Evolutionary conservation across 2,888 invertebrate genomes (phyloP).

Genomic region (Tachystola acroxantha): DNA sequence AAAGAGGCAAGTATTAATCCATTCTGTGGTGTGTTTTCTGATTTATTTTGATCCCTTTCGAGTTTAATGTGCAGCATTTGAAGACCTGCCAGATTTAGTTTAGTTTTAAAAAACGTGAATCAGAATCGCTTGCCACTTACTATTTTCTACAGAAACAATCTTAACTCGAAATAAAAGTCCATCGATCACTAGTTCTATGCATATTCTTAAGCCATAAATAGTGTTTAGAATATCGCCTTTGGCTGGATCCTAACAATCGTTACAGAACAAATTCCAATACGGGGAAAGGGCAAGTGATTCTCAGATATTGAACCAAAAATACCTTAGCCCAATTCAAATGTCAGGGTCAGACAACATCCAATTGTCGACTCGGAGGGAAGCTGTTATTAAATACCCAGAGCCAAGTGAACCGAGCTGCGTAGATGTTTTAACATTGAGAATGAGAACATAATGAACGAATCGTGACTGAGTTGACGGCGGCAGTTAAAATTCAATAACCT

Average conservation of each 20-base stretch:
- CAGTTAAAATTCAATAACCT: constrained; percentile 12
- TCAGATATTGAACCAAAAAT: constrained; percentile 36
- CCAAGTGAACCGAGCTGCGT: constrained; percentile 24
- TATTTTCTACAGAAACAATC: too few species aligned
- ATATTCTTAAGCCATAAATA: neutral
- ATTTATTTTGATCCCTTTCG: neutral
- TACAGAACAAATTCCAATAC: constrained; percentile 10
- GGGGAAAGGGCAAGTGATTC: constrained; percentile 47
- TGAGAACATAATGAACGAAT: constrained; percentile 32
- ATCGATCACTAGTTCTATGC: too few species aligned
- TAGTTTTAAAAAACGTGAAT: too few species aligned
- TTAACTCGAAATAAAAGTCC: too few species aligned
- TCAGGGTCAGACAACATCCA: constrained; percentile 44
- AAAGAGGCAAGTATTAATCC: neutral
- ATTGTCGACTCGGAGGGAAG: constrained; percentile 31
- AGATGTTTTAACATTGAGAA: constrained; percentile 39
- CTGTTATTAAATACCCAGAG: constrained; percentile 34
- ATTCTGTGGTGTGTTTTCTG: neutral
- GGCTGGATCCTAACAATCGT: neutral
- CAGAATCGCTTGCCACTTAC: too few species aligned
- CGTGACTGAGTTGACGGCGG: constrained; percentile 32
- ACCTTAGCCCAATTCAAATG: constrained; percentile 37
- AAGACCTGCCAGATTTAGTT: too few species aligned
- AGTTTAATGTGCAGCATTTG: too few species aligned
- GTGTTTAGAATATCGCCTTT: neutral